phyloP scores from a whole-genome alignment of 2,113 vertebrate species.

The Chauna torquata region DNA sequence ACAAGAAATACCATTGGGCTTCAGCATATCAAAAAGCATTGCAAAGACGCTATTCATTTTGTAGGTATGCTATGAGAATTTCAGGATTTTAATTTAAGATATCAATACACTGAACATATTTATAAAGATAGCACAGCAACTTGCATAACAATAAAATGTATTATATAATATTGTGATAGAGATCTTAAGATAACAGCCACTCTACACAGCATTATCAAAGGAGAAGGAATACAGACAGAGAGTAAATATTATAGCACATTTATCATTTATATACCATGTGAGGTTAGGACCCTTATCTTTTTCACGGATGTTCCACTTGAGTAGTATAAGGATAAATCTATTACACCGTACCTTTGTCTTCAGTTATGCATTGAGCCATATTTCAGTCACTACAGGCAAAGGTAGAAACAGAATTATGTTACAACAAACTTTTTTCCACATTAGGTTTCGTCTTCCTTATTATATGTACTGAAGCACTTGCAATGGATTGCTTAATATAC shows the following conservation, averaged over 20 bases:
- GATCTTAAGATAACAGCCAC: slow-evolving; percentile 13
- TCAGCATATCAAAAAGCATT: neutral
- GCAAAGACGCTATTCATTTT: slow-evolving; percentile 19
- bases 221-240: neutral
- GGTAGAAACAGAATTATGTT: slow-evolving; percentile 5
- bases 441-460: neutral
- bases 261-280: slow-evolving; percentile 43
- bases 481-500: neutral
- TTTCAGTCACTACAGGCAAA: neutral
- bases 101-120: neutral
- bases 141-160: neutral
- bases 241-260: slow-evolving; percentile 34
- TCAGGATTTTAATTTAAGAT: neutral
- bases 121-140: neutral
- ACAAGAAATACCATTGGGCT: slow-evolving; percentile 32
- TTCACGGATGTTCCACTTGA: slow-evolving; percentile 44
- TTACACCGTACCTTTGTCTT: neutral
- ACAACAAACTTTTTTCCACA: neutral
- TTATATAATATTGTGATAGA: neutral
- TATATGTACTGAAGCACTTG: neutral
- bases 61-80: neutral
- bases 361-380: neutral
- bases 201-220: neutral
- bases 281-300: slow-evolving; percentile 49
- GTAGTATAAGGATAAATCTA: slow-evolving; percentile 43